Conservation (phyloP, 2,888 invertebrate genomes). For the Leptinotarsa juncta region DNA sequence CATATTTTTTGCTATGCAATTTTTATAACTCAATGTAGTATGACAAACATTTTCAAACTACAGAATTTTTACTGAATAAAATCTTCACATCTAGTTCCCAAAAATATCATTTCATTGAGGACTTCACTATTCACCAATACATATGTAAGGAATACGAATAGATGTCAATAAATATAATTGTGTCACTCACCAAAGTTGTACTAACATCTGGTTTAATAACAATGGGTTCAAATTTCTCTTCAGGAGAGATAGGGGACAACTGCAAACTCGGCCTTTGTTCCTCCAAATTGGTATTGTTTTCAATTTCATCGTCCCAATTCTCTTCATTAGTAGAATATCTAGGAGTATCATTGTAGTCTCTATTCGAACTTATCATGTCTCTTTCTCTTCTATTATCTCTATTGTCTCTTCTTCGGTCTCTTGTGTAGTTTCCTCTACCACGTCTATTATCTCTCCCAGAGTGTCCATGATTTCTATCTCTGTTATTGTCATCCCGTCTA, state of each 20-base stretch:
- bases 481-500: slow-evolving; percentile 19
- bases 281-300: not conserved
- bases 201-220: slow-evolving; percentile 28
- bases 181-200: slow-evolving; percentile 41
- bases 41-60: too few relatives aligned
- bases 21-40: too few relatives aligned
- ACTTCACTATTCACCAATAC: too few relatives aligned
- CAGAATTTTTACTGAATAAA: too few relatives aligned
- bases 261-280: slow-evolving; percentile 51
- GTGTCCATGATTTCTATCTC: slow-evolving; percentile 14
- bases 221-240: slow-evolving; percentile 42
- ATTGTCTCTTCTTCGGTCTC: slow-evolving; percentile 31
- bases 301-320: slow-evolving; percentile 33
- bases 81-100: too few relatives aligned
- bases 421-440: slow-evolving; percentile 26
- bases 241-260: slow-evolving; percentile 53
- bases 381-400: slow-evolving; percentile 38
- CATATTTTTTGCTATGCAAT: too few relatives aligned
- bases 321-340: slow-evolving; percentile 14
- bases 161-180: not conserved
- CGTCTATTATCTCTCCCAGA: slow-evolving; percentile 11
- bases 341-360: slow-evolving; percentile 30
- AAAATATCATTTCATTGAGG: too few relatives aligned
- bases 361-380: slow-evolving; percentile 46
- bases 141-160: too few relatives aligned